Conservation (phyloP, 2,113 vertebrate species). For the Capreolus pygargus region DNA sequence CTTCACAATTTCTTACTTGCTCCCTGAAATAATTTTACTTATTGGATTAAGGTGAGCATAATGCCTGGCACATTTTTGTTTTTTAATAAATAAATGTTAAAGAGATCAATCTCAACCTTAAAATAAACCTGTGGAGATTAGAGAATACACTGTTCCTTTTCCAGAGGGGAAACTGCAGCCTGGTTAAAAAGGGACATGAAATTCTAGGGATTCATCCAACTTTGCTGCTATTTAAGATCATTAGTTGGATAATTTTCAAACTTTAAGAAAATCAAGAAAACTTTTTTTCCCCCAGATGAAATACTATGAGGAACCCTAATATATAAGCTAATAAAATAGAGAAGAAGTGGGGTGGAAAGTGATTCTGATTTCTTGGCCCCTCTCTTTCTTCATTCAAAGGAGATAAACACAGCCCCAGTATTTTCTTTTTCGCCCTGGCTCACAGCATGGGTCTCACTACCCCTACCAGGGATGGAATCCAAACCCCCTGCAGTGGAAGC, state of each 20-base stretch:
- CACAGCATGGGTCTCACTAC: not conserved
- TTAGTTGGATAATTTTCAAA: not conserved
- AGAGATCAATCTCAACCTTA: not conserved
- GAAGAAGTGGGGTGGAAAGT: not conserved
- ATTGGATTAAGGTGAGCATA: conserved; percentile 1
- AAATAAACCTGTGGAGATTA: not conserved
- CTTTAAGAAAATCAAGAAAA: not conserved
- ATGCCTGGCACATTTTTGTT: not conserved
- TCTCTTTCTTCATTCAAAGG: not conserved
- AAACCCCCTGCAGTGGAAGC: not conserved
- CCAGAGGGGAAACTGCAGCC: not conserved
- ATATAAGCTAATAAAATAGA: not conserved
- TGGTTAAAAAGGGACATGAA: not conserved
- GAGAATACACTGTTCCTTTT: not conserved
- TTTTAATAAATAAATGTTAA: conserved; percentile 34
- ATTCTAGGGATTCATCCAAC: not conserved
- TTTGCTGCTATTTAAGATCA: not conserved
- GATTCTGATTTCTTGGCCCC: not conserved
- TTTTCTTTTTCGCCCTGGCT: not conserved
- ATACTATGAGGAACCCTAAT: not conserved
- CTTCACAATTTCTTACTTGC: not conserved
- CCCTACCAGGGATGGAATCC: not conserved
- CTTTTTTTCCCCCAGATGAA: not conserved
- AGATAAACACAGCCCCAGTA: not conserved
- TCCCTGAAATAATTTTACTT: not conserved